These are phyloP conservation scores for Caenorhabditis drosophilae DNA, from an alignment of 2,888 invertebrate species.

Conservation along the genomic window DNA sequence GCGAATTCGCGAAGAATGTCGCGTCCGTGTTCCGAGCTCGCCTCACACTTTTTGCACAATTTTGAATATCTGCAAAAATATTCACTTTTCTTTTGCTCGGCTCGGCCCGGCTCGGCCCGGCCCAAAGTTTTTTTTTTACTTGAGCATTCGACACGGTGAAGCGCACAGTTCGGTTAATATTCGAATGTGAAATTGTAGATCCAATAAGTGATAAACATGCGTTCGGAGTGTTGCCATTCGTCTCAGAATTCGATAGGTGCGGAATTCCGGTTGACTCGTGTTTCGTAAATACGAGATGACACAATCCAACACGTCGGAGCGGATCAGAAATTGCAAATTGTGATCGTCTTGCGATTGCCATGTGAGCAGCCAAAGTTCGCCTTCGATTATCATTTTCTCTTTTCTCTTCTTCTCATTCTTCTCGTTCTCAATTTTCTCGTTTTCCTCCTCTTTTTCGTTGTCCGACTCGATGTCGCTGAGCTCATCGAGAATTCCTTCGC, in stretches of 20 bases:
- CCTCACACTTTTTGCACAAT: conserved; percentile 54
- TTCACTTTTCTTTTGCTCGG: neutral
- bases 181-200: conserved; percentile 57
- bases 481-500: conserved; percentile 31
- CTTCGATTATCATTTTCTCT: conserved; percentile 42
- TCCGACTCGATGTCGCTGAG: conserved; percentile 31
- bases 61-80: conserved; percentile 41
- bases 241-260: conserved; percentile 35
- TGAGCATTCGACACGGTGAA: conserved; percentile 48
- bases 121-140: conserved; percentile 14
- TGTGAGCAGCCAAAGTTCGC: conserved; percentile 46
- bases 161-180: conserved; percentile 51
- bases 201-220: conserved; percentile 46
- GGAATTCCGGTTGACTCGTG: conserved; percentile 27
- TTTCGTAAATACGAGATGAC: conserved; percentile 39
- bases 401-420: conserved; percentile 13
- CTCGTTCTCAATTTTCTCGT: no score
- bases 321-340: conserved; percentile 46
- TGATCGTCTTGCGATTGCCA: conserved; percentile 51
- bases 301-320: conserved; percentile 46
- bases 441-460: conserved; percentile 11
- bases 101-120: no score
- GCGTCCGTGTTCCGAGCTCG: conserved; percentile 51
- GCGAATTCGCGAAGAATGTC: conserved; percentile 52
- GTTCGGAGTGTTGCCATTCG: conserved; percentile 39